These are phyloP conservation scores for Drosophila kikkawai DNA, from an alignment of 1,140 invertebrate genomes.

Conservation along the genomic window DNA sequence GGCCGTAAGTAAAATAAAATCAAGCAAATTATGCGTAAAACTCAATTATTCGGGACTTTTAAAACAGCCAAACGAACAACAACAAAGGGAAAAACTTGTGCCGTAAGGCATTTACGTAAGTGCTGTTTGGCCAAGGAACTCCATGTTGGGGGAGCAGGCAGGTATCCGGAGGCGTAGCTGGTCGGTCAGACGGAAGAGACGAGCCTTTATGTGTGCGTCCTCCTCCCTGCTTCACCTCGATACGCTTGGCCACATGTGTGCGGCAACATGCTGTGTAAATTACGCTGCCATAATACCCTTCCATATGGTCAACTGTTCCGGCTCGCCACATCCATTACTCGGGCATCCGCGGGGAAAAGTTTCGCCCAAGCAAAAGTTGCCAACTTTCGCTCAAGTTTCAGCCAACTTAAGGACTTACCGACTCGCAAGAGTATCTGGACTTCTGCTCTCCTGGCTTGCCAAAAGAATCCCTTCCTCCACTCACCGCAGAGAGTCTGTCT, in stretches of 20 bases:
- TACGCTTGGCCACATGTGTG: conserved; percentile 60
- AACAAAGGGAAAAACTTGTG: conserved; percentile 66
- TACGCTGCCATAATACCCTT: conserved; percentile 57
- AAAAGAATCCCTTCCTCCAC: background rate
- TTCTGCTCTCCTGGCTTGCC: conserved; percentile 22
- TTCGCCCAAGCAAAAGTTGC: conserved; percentile 27
- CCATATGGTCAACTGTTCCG: conserved; percentile 48
- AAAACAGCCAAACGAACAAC: conserved; percentile 51
- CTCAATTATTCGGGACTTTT: conserved; percentile 72
- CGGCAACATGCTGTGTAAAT: conserved; percentile 64
- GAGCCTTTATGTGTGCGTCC: conserved; percentile 18
- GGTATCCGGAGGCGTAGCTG: conserved; percentile 11
- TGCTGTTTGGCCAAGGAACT: conserved; percentile 55
- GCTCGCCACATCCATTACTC: conserved; percentile 26
- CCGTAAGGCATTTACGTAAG: conserved; percentile 64
- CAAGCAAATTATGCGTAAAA: conserved; percentile 74
- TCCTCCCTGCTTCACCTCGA: conserved; percentile 9
- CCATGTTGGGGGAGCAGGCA: background rate
- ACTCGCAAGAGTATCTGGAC: conserved; percentile 42
- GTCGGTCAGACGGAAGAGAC: conserved; percentile 27
- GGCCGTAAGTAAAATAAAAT: conserved; percentile 67
- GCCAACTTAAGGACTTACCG: conserved; percentile 28
- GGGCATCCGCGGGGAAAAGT: conserved; percentile 22
- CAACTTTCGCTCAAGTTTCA: conserved; percentile 38
- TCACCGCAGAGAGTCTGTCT: conserved; percentile 2